Percentiles rank a stretch among this genome's conserved stretches.
Conservation (phyloP, 2,888 invertebrate genomes). For the Therioaphis trifolii region DNA sequence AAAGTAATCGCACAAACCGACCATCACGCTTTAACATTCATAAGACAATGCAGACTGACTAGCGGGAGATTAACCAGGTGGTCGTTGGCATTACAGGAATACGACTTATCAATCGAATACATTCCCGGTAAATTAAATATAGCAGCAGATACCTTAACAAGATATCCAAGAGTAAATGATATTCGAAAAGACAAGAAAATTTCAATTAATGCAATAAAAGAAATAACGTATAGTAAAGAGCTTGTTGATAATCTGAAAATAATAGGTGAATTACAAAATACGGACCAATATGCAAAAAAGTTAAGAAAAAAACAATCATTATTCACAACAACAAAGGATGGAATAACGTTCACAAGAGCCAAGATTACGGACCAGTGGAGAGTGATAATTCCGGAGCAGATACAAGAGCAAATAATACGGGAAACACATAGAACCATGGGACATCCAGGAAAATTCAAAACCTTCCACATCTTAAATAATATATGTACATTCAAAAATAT, state of each 20-base stretch:
- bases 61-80: conserved; percentile 7
- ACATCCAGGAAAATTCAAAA: not conserved
- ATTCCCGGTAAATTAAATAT: not conserved
- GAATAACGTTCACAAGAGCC: not conserved
- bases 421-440: not conserved
- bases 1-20: conserved; percentile 16
- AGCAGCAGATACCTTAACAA: not conserved
- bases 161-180: not conserved
- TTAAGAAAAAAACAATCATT: not conserved
- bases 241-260: not conserved
- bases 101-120: not conserved
- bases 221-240: no score
- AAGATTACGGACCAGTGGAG: not conserved
- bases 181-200: no score
- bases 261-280: not conserved
- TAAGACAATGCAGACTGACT: not conserved
- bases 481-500: not conserved
- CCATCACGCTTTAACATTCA: no score
- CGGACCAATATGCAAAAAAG: not conserved
- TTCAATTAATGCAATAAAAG: no score
- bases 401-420: not conserved
- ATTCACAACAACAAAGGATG: not conserved
- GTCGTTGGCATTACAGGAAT: conserved; percentile 25
- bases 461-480: not conserved
- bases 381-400: not conserved